A percentile compares a stretch with the other conserved stretches of the same genome.
Conservation (phyloP, 2,888 invertebrate genomes). For the Cosmopolites sordidus region DNA sequence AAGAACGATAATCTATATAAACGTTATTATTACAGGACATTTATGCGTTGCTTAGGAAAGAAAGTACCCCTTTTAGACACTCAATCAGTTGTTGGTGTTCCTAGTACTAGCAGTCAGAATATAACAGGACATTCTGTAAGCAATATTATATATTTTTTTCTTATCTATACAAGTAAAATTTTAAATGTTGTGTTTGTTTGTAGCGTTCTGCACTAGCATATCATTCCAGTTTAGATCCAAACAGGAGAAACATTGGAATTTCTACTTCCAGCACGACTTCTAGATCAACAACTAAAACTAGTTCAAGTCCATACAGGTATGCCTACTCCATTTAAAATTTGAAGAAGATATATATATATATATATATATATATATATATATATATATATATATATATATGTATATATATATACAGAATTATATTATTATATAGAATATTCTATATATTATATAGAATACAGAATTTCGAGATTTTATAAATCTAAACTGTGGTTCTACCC, state of each 20-base stretch:
- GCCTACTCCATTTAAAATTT: background rate
- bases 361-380: no score
- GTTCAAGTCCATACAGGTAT: conserved; percentile 85
- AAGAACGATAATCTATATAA: no score
- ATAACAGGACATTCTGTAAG: conserved; percentile 60
- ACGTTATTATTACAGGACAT: conserved; percentile 51
- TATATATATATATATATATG: no score
- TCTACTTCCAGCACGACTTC: conserved; percentile 94
- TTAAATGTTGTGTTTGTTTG: no score
- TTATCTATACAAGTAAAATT: no score
- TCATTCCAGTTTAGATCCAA: conserved; percentile 62
- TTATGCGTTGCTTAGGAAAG: conserved; percentile 73
- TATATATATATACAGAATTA: no score
- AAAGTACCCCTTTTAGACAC: conserved; percentile 77
- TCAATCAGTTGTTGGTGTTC: conserved; percentile 59
- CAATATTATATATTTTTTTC: no score
- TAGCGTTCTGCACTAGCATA: conserved; percentile 79
- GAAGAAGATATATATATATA: no score
- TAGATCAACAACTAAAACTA: conserved; percentile 89
- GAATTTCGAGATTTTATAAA: no score
- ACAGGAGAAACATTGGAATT: conserved; percentile 79
- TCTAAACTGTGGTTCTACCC: no score
- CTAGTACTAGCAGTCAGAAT: conserved; percentile 73
- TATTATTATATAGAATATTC: no score
- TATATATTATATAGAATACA: no score